phyloP scores from a whole-genome alignment of 1,140 invertebrate genomes.

The Antheraea mylitta region DNA sequence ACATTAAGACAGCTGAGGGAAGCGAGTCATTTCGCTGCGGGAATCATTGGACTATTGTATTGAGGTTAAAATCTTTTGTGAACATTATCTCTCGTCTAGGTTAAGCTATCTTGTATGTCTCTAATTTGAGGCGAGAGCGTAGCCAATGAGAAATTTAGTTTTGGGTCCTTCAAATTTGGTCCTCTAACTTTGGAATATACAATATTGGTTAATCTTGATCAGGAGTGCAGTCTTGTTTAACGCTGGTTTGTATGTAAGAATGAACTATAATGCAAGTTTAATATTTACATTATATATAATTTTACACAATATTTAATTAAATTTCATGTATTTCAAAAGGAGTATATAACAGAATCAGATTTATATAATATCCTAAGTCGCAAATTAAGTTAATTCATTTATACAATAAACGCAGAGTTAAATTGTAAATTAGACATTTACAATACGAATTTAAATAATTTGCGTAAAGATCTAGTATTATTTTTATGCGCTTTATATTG shows the following conservation, averaged over 20 bases:
- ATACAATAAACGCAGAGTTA: background rate
- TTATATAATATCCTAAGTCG: background rate
- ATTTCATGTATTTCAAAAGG: too few relatives aligned
- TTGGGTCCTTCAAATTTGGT: too few relatives aligned
- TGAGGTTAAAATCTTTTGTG: background rate
- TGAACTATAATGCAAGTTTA: background rate
- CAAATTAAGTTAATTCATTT: background rate
- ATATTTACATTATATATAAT: background rate
- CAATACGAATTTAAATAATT: background rate
- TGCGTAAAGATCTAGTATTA: background rate
- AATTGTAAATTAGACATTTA: background rate
- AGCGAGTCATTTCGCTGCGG: background rate
- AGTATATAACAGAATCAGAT: background rate
- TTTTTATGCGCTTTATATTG: background rate
- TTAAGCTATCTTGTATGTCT: background rate
- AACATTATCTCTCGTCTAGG: background rate
- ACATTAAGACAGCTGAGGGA: conserved; percentile 14
- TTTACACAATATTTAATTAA: too few relatives aligned
- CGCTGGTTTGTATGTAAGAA: background rate
- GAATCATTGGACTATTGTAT: background rate
- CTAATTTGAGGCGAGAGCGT: background rate
- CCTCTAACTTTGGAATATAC: too few relatives aligned
- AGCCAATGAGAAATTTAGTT: background rate
- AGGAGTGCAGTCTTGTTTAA: background rate
- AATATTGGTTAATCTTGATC: background rate